Conservation (phyloP, 1,140 invertebrate species). For the Helicoverpa armigera region DNA sequence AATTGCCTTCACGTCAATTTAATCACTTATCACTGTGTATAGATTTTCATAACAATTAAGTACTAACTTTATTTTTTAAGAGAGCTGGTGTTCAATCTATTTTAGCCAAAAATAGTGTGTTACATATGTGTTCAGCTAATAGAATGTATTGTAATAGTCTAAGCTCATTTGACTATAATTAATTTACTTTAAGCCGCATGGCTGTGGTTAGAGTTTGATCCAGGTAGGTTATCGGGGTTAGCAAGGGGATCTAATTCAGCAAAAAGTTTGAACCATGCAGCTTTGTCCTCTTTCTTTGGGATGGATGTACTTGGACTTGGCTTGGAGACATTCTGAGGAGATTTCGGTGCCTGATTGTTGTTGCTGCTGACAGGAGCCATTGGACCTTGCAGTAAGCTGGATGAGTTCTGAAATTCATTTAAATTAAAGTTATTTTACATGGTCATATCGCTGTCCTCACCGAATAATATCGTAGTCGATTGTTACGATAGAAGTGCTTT, state of each 20-base stretch:
- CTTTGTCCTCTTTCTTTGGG: conserved; percentile 84
- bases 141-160: not conserved
- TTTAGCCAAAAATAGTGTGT: not conserved
- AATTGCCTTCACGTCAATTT: not conserved
- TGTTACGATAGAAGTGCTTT: no score
- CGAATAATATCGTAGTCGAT: no score
- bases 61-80: not conserved
- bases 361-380: conserved; percentile 61
- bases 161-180: conserved; percentile 15
- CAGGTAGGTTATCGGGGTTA: conserved; percentile 88
- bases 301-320: conserved; percentile 46
- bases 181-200: conserved; percentile 74
- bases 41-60: not conserved
- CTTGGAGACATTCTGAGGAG: conserved; percentile 49
- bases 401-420: conserved; percentile 53
- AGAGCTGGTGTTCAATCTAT: not conserved
- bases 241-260: conserved; percentile 97
- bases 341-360: conserved; percentile 53
- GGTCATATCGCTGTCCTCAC: no score
- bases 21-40: conserved; percentile 13
- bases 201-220: conserved; percentile 80
- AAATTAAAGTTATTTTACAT: not conserved
- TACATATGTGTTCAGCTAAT: not conserved
- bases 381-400: conserved; percentile 63
- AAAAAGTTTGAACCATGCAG: conserved; percentile 96